Conservation (phyloP, 2,797 vertebrate species). For the Spinus olivaceus region DNA sequence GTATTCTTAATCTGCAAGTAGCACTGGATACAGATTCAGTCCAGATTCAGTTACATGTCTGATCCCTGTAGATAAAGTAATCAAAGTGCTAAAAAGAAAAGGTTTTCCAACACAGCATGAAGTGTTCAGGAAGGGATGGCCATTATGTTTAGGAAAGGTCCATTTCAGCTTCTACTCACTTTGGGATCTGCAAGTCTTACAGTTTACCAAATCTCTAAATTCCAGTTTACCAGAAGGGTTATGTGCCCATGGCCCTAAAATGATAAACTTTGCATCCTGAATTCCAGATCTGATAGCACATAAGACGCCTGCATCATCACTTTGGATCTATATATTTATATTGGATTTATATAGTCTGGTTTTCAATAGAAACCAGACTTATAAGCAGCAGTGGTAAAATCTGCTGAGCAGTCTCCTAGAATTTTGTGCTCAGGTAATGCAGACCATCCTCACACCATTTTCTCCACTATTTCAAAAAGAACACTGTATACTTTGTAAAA, state of each 20-base stretch:
- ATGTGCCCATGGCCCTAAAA: background rate
- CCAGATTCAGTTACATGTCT: background rate
- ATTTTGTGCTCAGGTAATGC: background rate
- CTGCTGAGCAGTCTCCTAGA: background rate
- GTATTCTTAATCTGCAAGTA: background rate
- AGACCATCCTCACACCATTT: background rate
- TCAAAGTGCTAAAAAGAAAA: background rate
- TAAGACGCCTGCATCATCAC: background rate
- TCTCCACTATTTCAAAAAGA: background rate
- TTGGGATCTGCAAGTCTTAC: background rate
- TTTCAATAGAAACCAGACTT: background rate
- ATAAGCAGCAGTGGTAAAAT: background rate
- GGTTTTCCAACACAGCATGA: background rate
- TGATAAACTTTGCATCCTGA: background rate
- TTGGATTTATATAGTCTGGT: background rate
- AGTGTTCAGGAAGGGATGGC: background rate
- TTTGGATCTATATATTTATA: background rate
- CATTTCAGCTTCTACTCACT: background rate
- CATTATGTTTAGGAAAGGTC: background rate
- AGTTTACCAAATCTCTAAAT: background rate
- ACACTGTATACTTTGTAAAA: background rate
- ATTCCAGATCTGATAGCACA: background rate
- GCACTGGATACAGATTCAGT: background rate
- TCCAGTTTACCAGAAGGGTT: background rate
- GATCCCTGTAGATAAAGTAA: background rate